Evolutionary conservation across 2,797 vertebrate genomes (phyloP), one percentile per base, ranked within the genome.

Genomic region (Cyclura pinguis): DNA sequence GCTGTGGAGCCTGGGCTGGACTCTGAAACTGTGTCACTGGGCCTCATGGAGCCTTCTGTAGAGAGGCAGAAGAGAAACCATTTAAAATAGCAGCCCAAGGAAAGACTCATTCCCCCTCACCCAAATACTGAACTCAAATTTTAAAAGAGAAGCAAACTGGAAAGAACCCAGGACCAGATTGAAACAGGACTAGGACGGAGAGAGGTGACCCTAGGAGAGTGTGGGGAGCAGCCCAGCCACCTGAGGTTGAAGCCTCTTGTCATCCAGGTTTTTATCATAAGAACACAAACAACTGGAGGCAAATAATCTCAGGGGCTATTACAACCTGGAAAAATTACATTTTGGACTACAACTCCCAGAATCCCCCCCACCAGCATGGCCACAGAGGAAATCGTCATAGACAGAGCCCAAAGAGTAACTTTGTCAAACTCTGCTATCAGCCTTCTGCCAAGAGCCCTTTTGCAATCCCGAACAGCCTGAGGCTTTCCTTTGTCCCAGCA

Each of bases 11-110:
- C 96, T 0, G 98, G 98, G 93, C 98, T 98, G 91, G 98, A 98
- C 94, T 98, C 98, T 0, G 98, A 98, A 91, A 98, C 96, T 0
- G 98, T 98, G 95, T 99, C 98, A 13, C 97, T 98, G 92, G 98
- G 98, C 94, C 98, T 97, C 96, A 97, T 96, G 32, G 98, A 97
- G 59, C 98, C 98, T 95, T 99, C 98, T 98, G 94, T n/a, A 83
- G 91, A 95, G 69, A 91, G 57, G 80, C 59, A 90, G 77, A 78
- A 24, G 50, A 4, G 74, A 85, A 77, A 59, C 8, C 29, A 35
- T 29, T 73, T 22, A 57, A 13, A 62, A 10, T 18, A 52, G 9
- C 24, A 80, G 76, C 4, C 27, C 1, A 7, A 67, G 55, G 52
- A 38, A 83, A n/a, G n/a, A 27, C 12, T 81, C 22, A 73, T 32